phyloP scores from a whole-genome alignment of 2,888 invertebrate genomes.

The Drosophila fungiperda region DNA sequence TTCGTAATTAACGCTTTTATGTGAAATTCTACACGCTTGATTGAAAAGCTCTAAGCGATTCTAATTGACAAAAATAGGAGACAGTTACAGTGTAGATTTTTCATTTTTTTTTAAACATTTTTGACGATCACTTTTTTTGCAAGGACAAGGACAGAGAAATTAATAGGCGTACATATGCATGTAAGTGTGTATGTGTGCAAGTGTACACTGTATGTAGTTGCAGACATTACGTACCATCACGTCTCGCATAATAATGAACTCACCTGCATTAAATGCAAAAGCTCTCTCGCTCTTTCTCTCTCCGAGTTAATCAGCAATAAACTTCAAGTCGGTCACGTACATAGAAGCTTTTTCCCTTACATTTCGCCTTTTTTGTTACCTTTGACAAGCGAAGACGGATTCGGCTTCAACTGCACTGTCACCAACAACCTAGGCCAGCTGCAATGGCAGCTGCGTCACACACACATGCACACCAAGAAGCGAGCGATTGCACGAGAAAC shows the following conservation, averaged over 20 bases:
- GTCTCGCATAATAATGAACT: constrained; percentile 48
- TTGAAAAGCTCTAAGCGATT: constrained; percentile 58
- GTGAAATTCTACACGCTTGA: constrained; percentile 69
- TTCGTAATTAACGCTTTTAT: constrained; percentile 63
- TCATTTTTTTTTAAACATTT: background rate
- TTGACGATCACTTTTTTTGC: constrained; percentile 19
- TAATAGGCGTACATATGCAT: constrained; percentile 4
- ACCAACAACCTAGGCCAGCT: constrained; percentile 33
- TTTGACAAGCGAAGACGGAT: constrained; percentile 30
- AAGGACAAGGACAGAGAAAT: constrained; percentile 24
- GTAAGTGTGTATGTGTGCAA: background rate
- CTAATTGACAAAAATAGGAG: constrained; percentile 64
- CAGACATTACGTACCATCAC: constrained; percentile 42
- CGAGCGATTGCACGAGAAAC: constrained; percentile 37
- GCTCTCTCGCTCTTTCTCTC: constrained; percentile 41
- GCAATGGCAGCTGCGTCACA: constrained; percentile 50
- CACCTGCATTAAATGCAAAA: constrained; percentile 56
- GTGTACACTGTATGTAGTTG: background rate
- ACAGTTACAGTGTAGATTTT: constrained; percentile 46
- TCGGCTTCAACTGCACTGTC: constrained; percentile 43
- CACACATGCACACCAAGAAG: constrained; percentile 19
- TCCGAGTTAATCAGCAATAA: constrained; percentile 34
- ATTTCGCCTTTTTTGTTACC: constrained; percentile 41
- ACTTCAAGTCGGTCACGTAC: constrained; percentile 68
- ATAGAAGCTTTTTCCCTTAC: constrained; percentile 55